Evolutionary conservation across 2,797 vertebrate genomes (phyloP).

Genomic region (Ctenopoma kingsleyae): DNA sequence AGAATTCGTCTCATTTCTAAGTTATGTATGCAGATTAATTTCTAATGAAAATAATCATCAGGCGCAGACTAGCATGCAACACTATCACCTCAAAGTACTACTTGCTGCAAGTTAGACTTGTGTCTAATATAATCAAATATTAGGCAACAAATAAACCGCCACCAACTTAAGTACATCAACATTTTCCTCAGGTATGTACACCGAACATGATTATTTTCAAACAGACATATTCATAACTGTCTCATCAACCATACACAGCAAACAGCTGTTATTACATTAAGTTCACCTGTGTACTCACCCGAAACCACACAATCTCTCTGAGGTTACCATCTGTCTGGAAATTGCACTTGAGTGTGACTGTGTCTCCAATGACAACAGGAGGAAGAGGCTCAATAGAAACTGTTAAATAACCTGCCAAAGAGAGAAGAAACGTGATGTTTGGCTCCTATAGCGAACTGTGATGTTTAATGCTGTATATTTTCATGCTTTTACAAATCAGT

Average conservation of each 20-base stretch:
- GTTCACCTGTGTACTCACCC: conserved; percentile 84
- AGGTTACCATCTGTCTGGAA: conserved; percentile 94
- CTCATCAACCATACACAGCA: neutral
- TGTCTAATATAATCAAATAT: too few relatives aligned
- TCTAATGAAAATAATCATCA: too few relatives aligned
- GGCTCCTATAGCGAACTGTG: neutral
- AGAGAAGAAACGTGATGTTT: conserved; percentile 2
- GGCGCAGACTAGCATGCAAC: too few relatives aligned
- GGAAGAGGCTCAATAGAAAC: conserved; percentile 93
- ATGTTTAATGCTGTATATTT: neutral
- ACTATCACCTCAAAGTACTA: too few relatives aligned
- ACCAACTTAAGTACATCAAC: too few relatives aligned
- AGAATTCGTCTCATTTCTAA: too few relatives aligned
- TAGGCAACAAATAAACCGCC: too few relatives aligned
- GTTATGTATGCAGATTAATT: too few relatives aligned
- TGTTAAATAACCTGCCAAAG: conserved; percentile 88
- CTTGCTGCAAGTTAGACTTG: too few relatives aligned
- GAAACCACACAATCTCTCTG: conserved; percentile 95
- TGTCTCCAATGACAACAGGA: conserved; percentile 92
- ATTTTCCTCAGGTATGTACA: too few relatives aligned
- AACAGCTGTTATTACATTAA: conserved; percentile 1
- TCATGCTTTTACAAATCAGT: neutral
- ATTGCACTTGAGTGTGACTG: conserved; percentile 94
- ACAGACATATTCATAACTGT: neutral
- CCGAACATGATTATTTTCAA: neutral